Base-by-base conservation (phyloP, 2,113 vertebrate species). In the Gallinago jamesoni region DNA sequence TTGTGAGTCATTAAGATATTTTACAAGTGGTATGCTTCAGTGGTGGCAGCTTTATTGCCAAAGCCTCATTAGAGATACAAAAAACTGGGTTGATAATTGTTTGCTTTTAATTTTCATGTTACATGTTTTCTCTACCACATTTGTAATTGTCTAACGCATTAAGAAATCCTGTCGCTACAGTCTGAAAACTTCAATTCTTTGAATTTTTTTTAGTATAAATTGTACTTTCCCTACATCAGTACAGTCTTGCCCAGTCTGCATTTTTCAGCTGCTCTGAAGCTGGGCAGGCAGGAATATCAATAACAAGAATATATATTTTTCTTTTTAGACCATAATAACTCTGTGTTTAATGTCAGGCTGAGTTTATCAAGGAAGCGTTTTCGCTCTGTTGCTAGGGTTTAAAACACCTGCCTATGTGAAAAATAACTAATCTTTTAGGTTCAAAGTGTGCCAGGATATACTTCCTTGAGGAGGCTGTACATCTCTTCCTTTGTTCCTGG, bases 91-190 rank as follows among this genome's bases (percentile, higher is more conserved):
- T 63, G 80, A 33, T 87, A 89, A 94, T 90, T 69, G 60, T 92
- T 93, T 90, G 74, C 87, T 80, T 91, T 97, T 81, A 76, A 79
- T 94, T 93, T 92, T 92, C 53, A 31, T n/a, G 14, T 72, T 89
- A n/a, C 5, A 1, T 60, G 11, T 92, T 90, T 94, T 94, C 45
- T 93, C 84, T 90, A 35, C 30, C 16, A 53, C 4, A 6, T 73
- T 69, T 84, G 16, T 91, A 82, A 84, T 67, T 82, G 74, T 70
- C 60, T 77, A 4, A 78, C 52, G 45, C 28, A 27, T 75, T 33
- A 86, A 89, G 60, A 82, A 88, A 72, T 78, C 15, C 35, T 89
- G 18, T 92, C 89, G 35, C 76, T 78, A 10, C 30, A 53, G 4
- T 64, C 21, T 90, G 37, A 88, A 70, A 84, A 76, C 39, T 74